A percentile compares a stretch with the other conserved stretches of the same genome.
Conservation (phyloP, 2,888 invertebrate species). For the Heliconius erato region DNA sequence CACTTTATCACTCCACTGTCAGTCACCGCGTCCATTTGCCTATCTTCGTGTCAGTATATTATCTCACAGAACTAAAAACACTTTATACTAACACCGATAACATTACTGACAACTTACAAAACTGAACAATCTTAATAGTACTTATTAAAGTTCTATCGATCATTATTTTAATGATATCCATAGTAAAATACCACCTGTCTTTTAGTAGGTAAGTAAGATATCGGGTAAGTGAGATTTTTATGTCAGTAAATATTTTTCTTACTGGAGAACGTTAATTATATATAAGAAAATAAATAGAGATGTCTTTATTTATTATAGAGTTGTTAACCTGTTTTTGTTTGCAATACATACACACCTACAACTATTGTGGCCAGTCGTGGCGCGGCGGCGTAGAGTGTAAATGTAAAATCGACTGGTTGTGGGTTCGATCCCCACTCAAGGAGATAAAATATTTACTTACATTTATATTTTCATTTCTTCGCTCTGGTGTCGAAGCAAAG, state of each 20-base stretch:
- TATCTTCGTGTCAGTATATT: slow-evolving; percentile 42
- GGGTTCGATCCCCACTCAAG: no score
- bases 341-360: not conserved
- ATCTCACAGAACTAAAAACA: slow-evolving; percentile 40
- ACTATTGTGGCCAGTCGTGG: not conserved
- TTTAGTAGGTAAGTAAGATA: not conserved
- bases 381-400: no score
- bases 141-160: slow-evolving; percentile 14
- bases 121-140: slow-evolving; percentile 23
- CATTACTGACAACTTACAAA: slow-evolving; percentile 30
- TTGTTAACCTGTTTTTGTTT: not conserved
- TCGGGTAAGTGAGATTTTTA: not conserved
- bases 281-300: not conserved
- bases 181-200: not conserved
- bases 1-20: slow-evolving; percentile 40
- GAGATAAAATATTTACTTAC: no score
- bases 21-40: slow-evolving; percentile 44
- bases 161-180: slow-evolving; percentile 16
- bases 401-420: no score
- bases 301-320: not conserved
- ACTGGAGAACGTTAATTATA: not conserved
- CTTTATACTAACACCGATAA: slow-evolving; percentile 42
- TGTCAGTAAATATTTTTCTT: not conserved
- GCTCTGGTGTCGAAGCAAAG: no score
- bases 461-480: no score